A percentile compares a stretch with the other conserved stretches of the same genome.
Conservation (phyloP, 2,113 vertebrate species). For the Cololabis saira region DNA sequence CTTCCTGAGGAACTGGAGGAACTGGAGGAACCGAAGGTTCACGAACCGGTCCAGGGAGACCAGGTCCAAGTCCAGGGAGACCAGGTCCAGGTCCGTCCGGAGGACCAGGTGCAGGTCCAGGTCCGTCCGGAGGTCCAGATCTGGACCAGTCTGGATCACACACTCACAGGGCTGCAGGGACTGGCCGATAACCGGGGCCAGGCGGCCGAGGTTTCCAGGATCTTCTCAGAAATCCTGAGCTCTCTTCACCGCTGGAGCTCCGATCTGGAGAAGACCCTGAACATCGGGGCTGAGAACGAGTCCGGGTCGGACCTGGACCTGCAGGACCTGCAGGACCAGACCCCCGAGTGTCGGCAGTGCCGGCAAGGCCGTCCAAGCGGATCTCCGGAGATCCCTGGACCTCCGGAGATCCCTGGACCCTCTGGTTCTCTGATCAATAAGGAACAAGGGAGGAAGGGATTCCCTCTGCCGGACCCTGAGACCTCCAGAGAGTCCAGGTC, state of each 20-base stretch:
- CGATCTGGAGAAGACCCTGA: conserved; percentile 16
- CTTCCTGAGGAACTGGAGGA: not conserved
- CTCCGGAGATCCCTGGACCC: not conserved
- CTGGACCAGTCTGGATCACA: not conserved
- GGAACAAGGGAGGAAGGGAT: not conserved
- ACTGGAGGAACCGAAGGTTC: conserved; percentile 1
- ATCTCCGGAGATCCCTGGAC: not conserved
- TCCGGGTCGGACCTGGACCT: no score
- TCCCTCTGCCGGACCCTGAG: not conserved
- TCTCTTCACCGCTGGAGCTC: conserved; percentile 24
- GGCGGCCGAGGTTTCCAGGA: conserved; percentile 8
- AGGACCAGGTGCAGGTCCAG: not conserved
- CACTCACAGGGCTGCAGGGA: conserved; percentile 4
- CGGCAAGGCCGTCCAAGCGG: not conserved
- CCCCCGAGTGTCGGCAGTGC: not conserved
- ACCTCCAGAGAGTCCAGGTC: not conserved
- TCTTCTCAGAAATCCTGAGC: conserved; percentile 24
- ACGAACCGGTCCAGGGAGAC: not conserved
- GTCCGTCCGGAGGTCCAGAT: conserved; percentile 3
- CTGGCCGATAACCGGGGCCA: not conserved
- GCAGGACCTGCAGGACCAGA: not conserved
- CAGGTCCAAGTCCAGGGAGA: not conserved
- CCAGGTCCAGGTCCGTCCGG: no score
- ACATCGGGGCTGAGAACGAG: not conserved
- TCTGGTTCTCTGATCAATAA: not conserved